Base-by-base conservation (phyloP, 1,140 invertebrate genomes). In the Radopholus similis region DNA sequence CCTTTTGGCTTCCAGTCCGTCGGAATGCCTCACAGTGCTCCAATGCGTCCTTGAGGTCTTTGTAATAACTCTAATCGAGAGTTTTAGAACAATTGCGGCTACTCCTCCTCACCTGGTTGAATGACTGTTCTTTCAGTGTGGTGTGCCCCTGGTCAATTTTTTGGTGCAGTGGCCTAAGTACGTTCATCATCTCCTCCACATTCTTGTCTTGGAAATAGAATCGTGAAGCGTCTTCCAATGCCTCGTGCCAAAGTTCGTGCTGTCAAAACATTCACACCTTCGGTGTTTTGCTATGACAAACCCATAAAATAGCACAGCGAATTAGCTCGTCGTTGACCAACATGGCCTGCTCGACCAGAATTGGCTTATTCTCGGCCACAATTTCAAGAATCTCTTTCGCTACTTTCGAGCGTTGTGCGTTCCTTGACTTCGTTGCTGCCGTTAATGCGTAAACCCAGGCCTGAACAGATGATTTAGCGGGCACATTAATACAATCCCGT, bases 211-310 rank as follows among this genome's bases (percentile, higher is more conserved):
- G 94, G 83, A 98, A 98, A 82, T 96, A 98, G 4, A 97, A 86
- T 67, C 91, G 85, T 13, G 92, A 96, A 0, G 96, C 95, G 85
- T 99, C 95, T 83, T 99, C 96, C 8, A 99, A 83, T 0, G 93
- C 94, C 83, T 97, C 95, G 82, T 97, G 92, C 95, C 95, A 99
- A 23, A 75, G 35, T 44, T 99, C 96, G 83, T 99, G 95, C 47
- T n/a, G n/a, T n/a, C n/a, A n/a, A n/a, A n/a, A n/a, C n/a, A n/a
- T n/a, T n/a, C n/a, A n/a, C n/a, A n/a, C n/a, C n/a, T n/a, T n/a
- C n/a, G n/a, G n/a, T n/a, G n/a, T n/a, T n/a, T n/a, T n/a, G n/a
- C n/a, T n/a, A n/a, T n/a, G n/a, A n/a, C n/a, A n/a, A n/a, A n/a
- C n/a, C 95, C 96, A 99, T 1, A 99, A 84, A 66, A 99, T 99